Percentiles rank a stretch among this genome's conserved stretches.
These are phyloP conservation scores for Cephus pulcher DNA, from an alignment of 2,888 invertebrate species.

Conservation along the genomic window DNA sequence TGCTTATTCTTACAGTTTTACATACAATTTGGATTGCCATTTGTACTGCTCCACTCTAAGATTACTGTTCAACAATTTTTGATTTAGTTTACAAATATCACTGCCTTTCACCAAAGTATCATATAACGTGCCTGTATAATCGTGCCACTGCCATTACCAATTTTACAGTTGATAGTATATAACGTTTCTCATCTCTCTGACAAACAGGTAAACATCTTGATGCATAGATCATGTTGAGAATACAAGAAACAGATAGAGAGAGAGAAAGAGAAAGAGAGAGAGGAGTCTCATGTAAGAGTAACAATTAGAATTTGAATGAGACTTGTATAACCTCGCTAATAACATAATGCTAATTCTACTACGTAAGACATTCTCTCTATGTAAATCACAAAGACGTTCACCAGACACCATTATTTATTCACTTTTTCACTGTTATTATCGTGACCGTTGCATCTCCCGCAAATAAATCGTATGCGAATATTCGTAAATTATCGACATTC, in stretches of 20 bases:
- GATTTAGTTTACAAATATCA: neutral
- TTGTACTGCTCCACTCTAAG: neutral
- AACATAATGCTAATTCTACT: neutral
- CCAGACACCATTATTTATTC: slow-evolving; percentile 16
- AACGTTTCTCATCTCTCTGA: neutral
- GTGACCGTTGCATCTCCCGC: neutral
- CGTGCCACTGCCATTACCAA: neutral
- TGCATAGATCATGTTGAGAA: neutral
- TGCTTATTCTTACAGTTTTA: neutral
- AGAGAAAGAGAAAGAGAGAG: neutral
- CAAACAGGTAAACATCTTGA: neutral
- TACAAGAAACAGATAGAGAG: neutral
- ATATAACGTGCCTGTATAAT: neutral
- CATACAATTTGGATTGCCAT: neutral
- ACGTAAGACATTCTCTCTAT: slow-evolving; percentile 9
- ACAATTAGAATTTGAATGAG: neutral
- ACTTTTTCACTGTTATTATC: neutral
- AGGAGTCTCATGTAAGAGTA: neutral
- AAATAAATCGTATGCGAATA: neutral
- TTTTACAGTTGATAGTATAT: neutral
- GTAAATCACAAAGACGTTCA: slow-evolving; percentile 20
- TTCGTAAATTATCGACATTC: neutral
- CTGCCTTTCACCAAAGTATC: neutral
- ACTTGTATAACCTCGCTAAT: neutral
- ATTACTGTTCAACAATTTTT: neutral